These are phyloP conservation scores for Glandiceps talaboti DNA, from an alignment of 53 echinoderm and acorn worm species.

Conservation along the genomic window DNA sequence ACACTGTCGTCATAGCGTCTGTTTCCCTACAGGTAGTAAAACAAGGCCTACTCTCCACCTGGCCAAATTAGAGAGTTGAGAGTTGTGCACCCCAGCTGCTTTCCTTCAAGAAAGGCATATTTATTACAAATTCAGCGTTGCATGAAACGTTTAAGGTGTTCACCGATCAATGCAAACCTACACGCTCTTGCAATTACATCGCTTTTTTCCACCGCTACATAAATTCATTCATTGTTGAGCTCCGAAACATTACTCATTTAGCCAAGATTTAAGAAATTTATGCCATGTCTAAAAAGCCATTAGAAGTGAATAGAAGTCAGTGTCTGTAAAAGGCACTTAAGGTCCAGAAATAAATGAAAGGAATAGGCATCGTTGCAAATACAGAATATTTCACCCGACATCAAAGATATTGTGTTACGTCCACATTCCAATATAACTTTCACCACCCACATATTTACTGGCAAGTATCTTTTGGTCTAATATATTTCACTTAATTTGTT, in stretches of 20 bases:
- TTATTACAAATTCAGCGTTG: not conserved
- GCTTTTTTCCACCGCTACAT: not conserved
- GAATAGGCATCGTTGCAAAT: not conserved
- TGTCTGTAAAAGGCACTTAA: not conserved
- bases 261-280: not conserved
- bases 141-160: not conserved
- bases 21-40: too few species aligned
- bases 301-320: not conserved
- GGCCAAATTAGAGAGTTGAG: too few species aligned
- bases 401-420: not conserved
- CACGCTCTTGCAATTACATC: not conserved
- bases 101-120: not conserved
- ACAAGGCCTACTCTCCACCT: too few species aligned
- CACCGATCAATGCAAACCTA: not conserved
- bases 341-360: not conserved
- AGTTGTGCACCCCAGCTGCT: not conserved
- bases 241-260: not conserved
- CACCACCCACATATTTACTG: too few species aligned
- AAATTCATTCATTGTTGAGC: not conserved
- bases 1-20: too few species aligned
- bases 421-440: not conserved
- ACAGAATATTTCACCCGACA: not conserved
- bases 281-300: not conserved
- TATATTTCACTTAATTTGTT: too few species aligned
- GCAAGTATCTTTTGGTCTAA: too few species aligned